These are phyloP conservation scores for Laupala kohalensis DNA, from an alignment of 1,140 invertebrate species.

Conservation along the genomic window DNA sequence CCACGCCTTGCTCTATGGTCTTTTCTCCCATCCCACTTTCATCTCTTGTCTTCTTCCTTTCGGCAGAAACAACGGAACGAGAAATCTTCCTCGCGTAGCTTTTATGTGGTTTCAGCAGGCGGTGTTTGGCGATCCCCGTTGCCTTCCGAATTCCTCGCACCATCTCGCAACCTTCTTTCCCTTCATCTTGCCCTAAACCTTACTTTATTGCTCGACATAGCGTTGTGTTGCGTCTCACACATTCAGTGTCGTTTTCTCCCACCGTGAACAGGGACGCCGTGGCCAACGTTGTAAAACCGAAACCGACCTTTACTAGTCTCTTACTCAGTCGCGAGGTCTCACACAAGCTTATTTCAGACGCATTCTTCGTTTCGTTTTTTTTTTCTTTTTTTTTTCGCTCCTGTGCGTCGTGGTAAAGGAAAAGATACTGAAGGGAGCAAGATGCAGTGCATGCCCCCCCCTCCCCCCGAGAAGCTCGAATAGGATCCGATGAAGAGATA, in stretches of 20 bases:
- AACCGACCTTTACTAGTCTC: not conserved
- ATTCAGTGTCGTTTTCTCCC: not conserved
- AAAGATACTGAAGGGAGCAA: not conserved
- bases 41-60: not conserved
- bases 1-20: not conserved
- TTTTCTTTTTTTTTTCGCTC: not conserved
- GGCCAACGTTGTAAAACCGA: not conserved
- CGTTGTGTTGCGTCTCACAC: not conserved
- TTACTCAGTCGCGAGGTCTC: not conserved
- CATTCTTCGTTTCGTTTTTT: too few relatives aligned
- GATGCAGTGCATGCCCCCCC: too few relatives aligned
- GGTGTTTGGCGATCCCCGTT: too few relatives aligned
- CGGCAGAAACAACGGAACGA: not conserved
- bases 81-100: not conserved
- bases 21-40: not conserved
- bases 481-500: not conserved
- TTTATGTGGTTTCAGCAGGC: not conserved
- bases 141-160: too few relatives aligned
- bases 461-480: not conserved
- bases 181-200: not conserved
- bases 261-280: too few relatives aligned
- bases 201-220: not conserved
- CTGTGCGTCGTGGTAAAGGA: not conserved
- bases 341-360: too few relatives aligned
- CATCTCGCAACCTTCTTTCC: not conserved